Conservation (phyloP, 2,113 vertebrate genomes). For the Jacana jacana region DNA sequence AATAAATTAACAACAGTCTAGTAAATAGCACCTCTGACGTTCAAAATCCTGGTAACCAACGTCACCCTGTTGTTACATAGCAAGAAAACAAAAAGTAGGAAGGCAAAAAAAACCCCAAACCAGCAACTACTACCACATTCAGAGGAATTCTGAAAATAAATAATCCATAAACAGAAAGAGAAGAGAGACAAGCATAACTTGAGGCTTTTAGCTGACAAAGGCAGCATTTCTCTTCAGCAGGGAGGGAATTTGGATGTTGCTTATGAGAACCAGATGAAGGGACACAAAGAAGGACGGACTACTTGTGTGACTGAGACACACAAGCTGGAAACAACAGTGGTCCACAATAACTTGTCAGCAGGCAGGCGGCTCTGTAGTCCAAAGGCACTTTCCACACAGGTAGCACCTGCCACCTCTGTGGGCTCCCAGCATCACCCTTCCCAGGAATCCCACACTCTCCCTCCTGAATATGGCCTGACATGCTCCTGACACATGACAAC, state of each 20-base stretch:
- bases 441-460: fast-evolving
- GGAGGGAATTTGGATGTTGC: neutral
- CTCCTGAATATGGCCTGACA: fast-evolving
- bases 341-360: neutral
- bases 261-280: conserved; percentile 16
- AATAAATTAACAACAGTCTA: neutral
- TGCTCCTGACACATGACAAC: fast-evolving
- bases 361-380: fast-evolving
- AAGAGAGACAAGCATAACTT: neutral
- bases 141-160: neutral
- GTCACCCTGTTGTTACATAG: neutral
- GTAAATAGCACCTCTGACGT: neutral
- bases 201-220: conserved; percentile 7
- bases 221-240: neutral
- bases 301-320: neutral
- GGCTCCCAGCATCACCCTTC: neutral
- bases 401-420: fast-evolving
- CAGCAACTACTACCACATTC: neutral
- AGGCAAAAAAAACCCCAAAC: neutral
- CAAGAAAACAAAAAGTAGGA: neutral
- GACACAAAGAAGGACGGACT: neutral
- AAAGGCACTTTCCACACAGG: neutral
- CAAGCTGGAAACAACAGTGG: fast-evolving
- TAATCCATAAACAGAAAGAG: neutral
- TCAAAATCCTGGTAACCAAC: neutral